phyloP scores from a whole-genome alignment of 2,113 vertebrate species.

The Sinocyclocheilus anshuiensis region DNA sequence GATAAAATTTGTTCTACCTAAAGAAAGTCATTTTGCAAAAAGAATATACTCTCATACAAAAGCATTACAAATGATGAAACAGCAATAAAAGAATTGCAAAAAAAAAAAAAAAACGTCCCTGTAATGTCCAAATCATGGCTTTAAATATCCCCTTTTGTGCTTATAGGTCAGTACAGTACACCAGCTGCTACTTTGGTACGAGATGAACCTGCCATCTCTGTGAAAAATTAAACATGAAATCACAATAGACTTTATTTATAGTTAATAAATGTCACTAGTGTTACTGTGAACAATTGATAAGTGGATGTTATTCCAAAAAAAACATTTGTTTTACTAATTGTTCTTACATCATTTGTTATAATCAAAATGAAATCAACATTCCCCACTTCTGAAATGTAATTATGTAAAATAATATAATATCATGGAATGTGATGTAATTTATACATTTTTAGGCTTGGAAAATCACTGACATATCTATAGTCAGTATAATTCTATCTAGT shows the following conservation, averaged over 20 bases:
- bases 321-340: background rate
- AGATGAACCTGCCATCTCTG: constrained; percentile 65
- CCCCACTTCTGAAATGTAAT: background rate
- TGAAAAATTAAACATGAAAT: background rate
- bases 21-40: background rate
- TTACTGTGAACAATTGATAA: background rate
- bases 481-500: background rate
- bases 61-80: background rate
- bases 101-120: background rate
- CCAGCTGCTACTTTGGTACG: background rate
- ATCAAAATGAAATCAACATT: background rate
- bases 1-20: background rate
- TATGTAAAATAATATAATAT: background rate
- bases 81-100: background rate
- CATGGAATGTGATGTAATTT: background rate
- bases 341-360: background rate
- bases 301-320: background rate
- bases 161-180: background rate
- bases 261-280: background rate
- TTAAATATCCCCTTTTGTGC: background rate
- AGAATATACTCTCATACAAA: background rate
- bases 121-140: constrained; percentile 23
- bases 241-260: background rate
- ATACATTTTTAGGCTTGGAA: background rate
- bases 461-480: background rate